phyloP scores from a whole-genome alignment of 2,797 vertebrate species.

The Silurus aristotelis region DNA sequence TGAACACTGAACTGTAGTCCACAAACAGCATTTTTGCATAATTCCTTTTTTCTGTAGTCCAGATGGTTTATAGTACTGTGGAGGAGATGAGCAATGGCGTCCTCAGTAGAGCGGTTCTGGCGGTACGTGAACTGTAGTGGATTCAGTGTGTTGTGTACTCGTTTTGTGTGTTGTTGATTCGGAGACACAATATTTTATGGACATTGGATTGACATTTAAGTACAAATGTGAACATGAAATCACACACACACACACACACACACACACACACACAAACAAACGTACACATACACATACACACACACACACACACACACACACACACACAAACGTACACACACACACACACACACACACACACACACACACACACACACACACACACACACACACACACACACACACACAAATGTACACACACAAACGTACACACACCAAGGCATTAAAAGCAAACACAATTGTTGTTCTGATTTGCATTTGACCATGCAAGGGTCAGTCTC shows the following conservation, averaged over 20 bases:
- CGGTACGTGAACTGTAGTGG: no score
- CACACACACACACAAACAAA: not conserved
- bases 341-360: not conserved
- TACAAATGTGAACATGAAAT: slow-evolving; percentile 12
- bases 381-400: not conserved
- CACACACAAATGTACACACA: not conserved
- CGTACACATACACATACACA: not conserved
- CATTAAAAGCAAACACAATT: not conserved
- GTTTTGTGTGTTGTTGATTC: not conserved
- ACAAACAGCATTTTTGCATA: no score
- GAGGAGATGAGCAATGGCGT: no score
- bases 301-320: no score
- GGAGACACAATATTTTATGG: slow-evolving; percentile 1
- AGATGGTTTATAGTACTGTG: no score
- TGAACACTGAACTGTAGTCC: no score
- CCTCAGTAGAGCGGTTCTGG: no score
- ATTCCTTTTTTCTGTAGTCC: no score
- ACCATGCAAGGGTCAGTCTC: not conserved
- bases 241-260: not conserved
- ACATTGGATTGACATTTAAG: slow-evolving; percentile 35
- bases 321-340: not conserved
- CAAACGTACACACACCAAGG: not conserved
- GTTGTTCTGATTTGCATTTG: slow-evolving; percentile 16
- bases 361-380: not conserved
- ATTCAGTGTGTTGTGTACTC: not conserved